Evolutionary conservation across 2,113 vertebrate species (phyloP).

Genomic region (Malurus cyaneus): DNA sequence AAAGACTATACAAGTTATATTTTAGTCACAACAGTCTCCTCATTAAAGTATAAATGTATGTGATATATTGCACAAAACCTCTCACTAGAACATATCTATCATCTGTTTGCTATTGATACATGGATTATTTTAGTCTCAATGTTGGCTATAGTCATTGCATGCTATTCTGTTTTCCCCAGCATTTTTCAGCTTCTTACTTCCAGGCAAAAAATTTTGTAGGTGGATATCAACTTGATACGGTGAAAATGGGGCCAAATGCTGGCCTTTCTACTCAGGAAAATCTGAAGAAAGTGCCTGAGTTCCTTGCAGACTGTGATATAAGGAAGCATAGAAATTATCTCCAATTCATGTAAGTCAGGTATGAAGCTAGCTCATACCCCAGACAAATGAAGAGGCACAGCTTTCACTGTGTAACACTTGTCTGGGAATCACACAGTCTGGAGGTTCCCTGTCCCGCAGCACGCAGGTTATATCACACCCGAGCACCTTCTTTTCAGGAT

Average conservation of each 20-base stretch:
- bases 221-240: not conserved
- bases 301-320: not conserved
- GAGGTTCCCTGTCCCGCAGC: not conserved
- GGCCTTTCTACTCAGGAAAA: not conserved
- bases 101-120: not conserved
- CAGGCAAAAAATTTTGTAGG: not conserved
- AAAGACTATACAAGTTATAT: not conserved
- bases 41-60: not conserved
- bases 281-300: not conserved
- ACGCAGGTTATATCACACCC: fast-evolving
- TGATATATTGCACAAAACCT: not conserved
- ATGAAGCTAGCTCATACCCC: not conserved
- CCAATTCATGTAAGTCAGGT: not conserved
- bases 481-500: not conserved
- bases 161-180: not conserved
- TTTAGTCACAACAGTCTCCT: not conserved
- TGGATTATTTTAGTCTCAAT: not conserved
- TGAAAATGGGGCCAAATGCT: not conserved
- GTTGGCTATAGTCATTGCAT: not conserved
- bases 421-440: not conserved
- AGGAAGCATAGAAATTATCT: not conserved
- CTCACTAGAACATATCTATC: not conserved
- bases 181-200: not conserved
- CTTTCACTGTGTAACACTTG: not conserved
- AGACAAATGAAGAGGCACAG: not conserved